Evolutionary conservation across 2,113 vertebrate genomes (phyloP).

Genomic region (Todiramphus chloris): DNA sequence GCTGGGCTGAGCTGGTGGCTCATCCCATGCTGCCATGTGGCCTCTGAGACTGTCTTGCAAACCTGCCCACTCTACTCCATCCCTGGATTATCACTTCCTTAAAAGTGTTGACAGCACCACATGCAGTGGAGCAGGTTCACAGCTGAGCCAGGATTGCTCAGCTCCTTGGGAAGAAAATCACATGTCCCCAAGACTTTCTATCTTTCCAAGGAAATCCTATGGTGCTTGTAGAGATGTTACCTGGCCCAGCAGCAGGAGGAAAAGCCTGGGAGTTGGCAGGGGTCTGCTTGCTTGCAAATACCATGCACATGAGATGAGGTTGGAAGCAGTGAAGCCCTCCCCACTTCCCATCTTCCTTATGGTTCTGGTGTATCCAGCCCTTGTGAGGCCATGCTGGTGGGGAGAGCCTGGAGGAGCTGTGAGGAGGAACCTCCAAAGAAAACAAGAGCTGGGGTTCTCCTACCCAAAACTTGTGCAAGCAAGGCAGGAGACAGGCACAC

Average conservation of each 20-base stretch:
- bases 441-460: neutral
- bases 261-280: neutral
- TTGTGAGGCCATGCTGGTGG: neutral
- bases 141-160: slow-evolving; percentile 47
- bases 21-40: neutral
- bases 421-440: neutral
- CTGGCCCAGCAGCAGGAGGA: neutral
- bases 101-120: slow-evolving; percentile 44
- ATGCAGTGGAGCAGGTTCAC: neutral
- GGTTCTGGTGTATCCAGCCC: neutral
- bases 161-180: slow-evolving; percentile 8
- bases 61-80: slow-evolving; percentile 13
- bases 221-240: neutral
- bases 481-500: neutral
- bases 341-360: neutral
- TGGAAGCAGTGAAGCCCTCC: neutral
- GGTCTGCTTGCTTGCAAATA: neutral
- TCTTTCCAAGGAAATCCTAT: neutral
- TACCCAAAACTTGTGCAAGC: neutral
- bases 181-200: neutral
- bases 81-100: neutral
- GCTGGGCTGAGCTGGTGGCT: neutral
- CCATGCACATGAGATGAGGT: neutral
- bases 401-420: neutral
- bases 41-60: neutral